Evolutionary conservation across 2,888 invertebrate species (phyloP), one percentile per base, ranked within the genome.

Genomic region (Aleiodes leptofemur): DNA sequence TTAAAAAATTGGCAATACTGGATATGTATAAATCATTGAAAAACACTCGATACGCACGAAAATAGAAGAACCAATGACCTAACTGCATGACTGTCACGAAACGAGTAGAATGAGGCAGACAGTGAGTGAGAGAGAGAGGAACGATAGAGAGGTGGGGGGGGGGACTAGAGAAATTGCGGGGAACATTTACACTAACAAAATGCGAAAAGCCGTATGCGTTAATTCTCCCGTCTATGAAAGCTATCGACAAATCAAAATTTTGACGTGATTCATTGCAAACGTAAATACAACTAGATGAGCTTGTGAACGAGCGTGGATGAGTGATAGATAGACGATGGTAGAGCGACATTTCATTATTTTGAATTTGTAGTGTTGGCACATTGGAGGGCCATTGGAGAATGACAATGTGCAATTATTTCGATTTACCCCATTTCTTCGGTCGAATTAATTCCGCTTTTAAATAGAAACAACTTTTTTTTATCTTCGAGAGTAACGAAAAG

Each of bases 241-340:
- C 88, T 87, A 87, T 88, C 88, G 86, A 88, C 88, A 88, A 88
- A 88, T 88, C 88, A 88, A 88, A 87, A 84, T 83, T 81, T 81
- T 83, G 87, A 88, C 87, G 85, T 88, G 88, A 88, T 88, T 88
- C 87, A 89, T 85, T 87, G 86, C 87, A 82, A 83, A 86, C 88
- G 86, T 88, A 88, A 89, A 89, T 88, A 89, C 87, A 87, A 87
- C 86, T 86, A 86, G 88, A 89, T 88, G 87, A 87, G 87, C 83
- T 57, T 50, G 83, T 85, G 85, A 84, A 84, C 83, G 82, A 82
- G 83, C 83, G 82, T 80, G 84, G 84, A 86, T 87, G 86, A 88
- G 84, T 85, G 87, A 87, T 87, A 84, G 86, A 83, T 84, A 85
- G 85, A 85, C 85, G 83, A 81, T 79, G 81, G 79, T 82, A 76